Percentiles rank a stretch among this genome's conserved stretches.
phyloP scores from a whole-genome alignment of 2,888 invertebrate species.

The Cheilosia variabilis region DNA sequence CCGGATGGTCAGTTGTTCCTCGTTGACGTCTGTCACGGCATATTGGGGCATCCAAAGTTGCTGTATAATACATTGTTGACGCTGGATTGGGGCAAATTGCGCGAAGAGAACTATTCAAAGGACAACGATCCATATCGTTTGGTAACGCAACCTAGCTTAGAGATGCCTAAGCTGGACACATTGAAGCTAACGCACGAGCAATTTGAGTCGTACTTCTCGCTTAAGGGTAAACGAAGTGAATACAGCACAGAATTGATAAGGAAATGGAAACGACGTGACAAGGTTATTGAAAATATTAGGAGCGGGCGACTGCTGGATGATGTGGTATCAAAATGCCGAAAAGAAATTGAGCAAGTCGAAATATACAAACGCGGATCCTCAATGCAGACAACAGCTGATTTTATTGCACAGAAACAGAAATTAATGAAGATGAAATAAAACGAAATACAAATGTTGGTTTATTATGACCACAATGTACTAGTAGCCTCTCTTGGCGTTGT shows the following conservation, averaged over 20 bases:
- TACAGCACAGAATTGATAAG: conserved; percentile 51
- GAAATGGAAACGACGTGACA: conserved; percentile 27
- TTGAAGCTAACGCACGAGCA: conserved; percentile 71
- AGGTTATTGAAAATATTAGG: conserved; percentile 5
- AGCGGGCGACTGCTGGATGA: not conserved
- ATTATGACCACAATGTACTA: too few species aligned
- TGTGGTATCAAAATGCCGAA: conserved; percentile 6
- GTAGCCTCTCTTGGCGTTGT: too few species aligned
- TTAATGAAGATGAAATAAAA: not conserved
- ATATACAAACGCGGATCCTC: not conserved
- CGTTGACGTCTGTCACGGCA: conserved; percentile 81
- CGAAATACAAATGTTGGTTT: too few species aligned
- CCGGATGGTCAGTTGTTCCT: conserved; percentile 80
- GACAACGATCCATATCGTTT: conserved; percentile 81
- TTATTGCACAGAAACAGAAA: conserved; percentile 2
- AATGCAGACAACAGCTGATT: not conserved
- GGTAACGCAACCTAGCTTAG: conserved; percentile 79
- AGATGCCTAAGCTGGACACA: conserved; percentile 78
- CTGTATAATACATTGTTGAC: conserved; percentile 80
- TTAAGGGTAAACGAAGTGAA: conserved; percentile 77
- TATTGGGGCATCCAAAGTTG: conserved; percentile 81
- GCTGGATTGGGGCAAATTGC: conserved; percentile 79
- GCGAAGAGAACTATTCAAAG: conserved; percentile 77
- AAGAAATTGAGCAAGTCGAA: not conserved
- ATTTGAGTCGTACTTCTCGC: conserved; percentile 78